Percentiles rank a stretch among this genome's conserved stretches.
Conservation (phyloP, 2,888 invertebrate genomes). For the Notodonta ziczac region DNA sequence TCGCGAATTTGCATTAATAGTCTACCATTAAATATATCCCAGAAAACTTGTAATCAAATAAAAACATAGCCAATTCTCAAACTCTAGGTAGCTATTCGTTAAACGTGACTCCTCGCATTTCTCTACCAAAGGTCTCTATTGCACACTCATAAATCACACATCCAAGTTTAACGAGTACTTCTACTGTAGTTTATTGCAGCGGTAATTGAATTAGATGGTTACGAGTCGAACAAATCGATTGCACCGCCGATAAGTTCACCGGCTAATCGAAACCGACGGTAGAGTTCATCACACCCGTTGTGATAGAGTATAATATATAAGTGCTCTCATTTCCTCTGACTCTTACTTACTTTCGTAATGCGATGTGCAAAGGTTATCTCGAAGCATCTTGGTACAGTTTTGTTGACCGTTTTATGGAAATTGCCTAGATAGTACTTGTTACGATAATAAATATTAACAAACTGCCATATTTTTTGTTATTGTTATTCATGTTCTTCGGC, state of each 20-base stretch:
- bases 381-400: not conserved
- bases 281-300: constrained; percentile 47
- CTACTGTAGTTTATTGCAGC: constrained; percentile 56
- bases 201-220: constrained; percentile 72
- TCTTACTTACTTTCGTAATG: constrained; percentile 11
- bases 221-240: constrained; percentile 72
- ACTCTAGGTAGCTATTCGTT: no score
- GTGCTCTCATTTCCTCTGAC: constrained; percentile 28
- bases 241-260: constrained; percentile 46
- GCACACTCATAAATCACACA: constrained; percentile 41
- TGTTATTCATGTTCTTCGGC: not conserved
- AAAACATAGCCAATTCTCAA: no score
- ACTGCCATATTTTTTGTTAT: no score
- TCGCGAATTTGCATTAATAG: no score
- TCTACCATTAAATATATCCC: no score
- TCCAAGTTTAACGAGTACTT: constrained; percentile 50
- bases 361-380: constrained; percentile 5
- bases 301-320: constrained; percentile 27
- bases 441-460: not conserved
- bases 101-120: not conserved
- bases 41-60: no score
- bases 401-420: not conserved
- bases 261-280: constrained; percentile 44
- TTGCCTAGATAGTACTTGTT: not conserved
- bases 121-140: constrained; percentile 12